A percentile compares a stretch with the other conserved stretches of the same genome.
These are phyloP conservation scores for Chelonoidis abingdonii DNA, from an alignment of 2,113 vertebrate species.

Conservation along the genomic window DNA sequence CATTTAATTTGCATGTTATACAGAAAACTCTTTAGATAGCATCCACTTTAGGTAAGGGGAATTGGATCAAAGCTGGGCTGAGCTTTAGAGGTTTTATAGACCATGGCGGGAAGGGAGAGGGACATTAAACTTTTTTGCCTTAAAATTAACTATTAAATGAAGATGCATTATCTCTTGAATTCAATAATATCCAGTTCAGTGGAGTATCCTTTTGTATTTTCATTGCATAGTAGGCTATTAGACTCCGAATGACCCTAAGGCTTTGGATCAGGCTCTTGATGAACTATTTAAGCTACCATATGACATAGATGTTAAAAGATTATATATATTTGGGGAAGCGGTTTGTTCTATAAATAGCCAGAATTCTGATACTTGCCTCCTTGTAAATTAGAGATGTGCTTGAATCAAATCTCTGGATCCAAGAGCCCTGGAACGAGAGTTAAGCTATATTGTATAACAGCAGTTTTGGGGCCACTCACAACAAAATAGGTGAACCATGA, in stretches of 20 bases:
- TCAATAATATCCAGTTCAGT: conserved; percentile 25
- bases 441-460: neutral
- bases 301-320: conserved; percentile 54
- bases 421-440: conserved; percentile 16
- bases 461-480: conserved; percentile 16
- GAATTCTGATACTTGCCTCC: neutral
- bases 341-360: conserved; percentile 25
- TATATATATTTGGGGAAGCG: conserved; percentile 35
- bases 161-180: conserved; percentile 58
- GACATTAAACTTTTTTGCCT: conserved; percentile 37
- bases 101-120: conserved; percentile 23
- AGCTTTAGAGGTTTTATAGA: conserved; percentile 1
- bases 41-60: conserved; percentile 41
- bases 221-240: conserved; percentile 36
- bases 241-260: conserved; percentile 17
- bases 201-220: conserved; percentile 24
- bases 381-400: conserved; percentile 47
- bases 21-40: conserved; percentile 43
- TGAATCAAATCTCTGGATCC: conserved; percentile 32
- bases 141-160: conserved; percentile 47
- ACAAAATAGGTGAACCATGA: neutral
- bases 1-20: conserved; percentile 29
- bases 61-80: conserved; percentile 67
- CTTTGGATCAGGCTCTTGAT: conserved; percentile 31
- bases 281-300: conserved; percentile 49